Conservation (phyloP, 2,113 vertebrate genomes). For the Tringa solitaria region DNA sequence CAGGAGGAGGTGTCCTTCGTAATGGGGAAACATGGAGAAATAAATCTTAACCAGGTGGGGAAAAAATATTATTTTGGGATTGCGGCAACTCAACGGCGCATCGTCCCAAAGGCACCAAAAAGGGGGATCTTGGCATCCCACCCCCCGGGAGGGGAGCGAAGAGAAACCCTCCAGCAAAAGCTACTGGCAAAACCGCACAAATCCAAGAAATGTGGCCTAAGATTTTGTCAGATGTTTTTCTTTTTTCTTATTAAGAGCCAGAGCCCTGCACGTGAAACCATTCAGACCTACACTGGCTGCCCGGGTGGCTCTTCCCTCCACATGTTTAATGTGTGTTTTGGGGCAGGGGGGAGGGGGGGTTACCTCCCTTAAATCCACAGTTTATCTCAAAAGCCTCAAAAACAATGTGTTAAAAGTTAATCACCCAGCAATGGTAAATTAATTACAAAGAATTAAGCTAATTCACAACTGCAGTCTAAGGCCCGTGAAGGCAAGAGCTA, state of each 20-base stretch:
- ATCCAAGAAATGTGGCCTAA: not conserved
- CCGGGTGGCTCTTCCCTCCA: not conserved
- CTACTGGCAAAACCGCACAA: not conserved
- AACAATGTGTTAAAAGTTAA: rapidly evolving
- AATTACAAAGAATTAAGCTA: not conserved
- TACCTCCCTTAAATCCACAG: not conserved
- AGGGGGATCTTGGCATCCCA: not conserved
- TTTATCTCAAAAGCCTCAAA: not conserved
- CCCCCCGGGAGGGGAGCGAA: rapidly evolving
- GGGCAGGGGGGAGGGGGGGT: too few relatives aligned
- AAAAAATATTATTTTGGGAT: not conserved
- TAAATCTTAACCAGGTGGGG: rapidly evolving
- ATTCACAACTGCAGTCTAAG: not conserved
- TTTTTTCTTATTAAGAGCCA: not conserved
- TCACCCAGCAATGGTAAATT: rapidly evolving
- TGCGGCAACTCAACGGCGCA: rapidly evolving
- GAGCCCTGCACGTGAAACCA: not conserved
- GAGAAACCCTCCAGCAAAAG: not conserved
- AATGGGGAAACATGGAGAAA: not conserved
- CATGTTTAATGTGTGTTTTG: rapidly evolving
- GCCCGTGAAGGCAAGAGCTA: rapidly evolving
- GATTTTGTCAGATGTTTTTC: not conserved
- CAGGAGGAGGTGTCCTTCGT: not conserved
- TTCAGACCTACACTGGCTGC: not conserved
- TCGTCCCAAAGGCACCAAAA: rapidly evolving